phyloP scores from a whole-genome alignment of 2,113 vertebrate genomes.

The Phyllostomus discolor region DNA sequence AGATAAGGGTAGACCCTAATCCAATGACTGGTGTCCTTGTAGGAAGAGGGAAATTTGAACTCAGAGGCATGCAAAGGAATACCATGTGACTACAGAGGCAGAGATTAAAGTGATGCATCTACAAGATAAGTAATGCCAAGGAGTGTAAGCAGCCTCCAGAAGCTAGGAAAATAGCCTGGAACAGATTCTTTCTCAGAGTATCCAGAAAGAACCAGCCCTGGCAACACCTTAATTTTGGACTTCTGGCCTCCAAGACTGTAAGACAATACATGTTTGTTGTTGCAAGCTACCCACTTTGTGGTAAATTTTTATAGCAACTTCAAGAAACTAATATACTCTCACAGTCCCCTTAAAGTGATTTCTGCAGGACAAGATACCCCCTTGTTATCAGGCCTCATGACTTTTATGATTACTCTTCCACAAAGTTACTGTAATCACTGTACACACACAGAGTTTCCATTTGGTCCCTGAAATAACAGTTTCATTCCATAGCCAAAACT shows the following conservation, averaged over 20 bases:
- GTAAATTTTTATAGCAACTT: background rate
- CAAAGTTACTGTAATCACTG: background rate
- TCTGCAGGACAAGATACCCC: background rate
- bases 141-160: background rate
- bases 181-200: background rate
- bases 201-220: background rate
- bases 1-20: no score
- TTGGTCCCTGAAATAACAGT: background rate
- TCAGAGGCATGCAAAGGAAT: background rate
- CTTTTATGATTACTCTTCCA: background rate
- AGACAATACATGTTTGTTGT: background rate
- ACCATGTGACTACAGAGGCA: background rate
- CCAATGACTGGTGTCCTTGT: background rate
- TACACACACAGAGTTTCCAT: background rate
- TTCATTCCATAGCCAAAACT: background rate
- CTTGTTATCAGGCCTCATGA: background rate
- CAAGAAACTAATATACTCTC: background rate
- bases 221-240: background rate
- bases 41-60: background rate
- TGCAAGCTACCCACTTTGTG: background rate
- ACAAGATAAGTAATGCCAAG: background rate
- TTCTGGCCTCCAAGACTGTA: background rate
- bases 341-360: background rate
- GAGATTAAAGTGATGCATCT: background rate
- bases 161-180: background rate